A percentile compares a stretch with the other conserved stretches of the same genome.
Conservation (phyloP, 2,888 invertebrate genomes). For the Aspidapion aeneum region DNA sequence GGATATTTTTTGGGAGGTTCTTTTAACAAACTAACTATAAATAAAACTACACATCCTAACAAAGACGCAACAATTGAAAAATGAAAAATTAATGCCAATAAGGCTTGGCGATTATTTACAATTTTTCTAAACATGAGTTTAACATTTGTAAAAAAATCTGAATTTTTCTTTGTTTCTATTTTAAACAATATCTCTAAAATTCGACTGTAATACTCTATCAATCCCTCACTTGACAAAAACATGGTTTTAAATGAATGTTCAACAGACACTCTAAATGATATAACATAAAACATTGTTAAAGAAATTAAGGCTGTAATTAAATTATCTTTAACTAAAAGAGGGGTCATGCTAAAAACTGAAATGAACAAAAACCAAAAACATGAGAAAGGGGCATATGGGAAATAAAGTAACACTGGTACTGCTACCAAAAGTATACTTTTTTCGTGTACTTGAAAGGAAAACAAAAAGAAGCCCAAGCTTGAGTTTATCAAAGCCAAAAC, state of each 20-base stretch:
- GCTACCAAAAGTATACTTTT: slow-evolving; percentile 89
- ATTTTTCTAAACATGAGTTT: slow-evolving; percentile 36
- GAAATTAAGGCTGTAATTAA: slow-evolving; percentile 63
- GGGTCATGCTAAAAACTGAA: slow-evolving; percentile 83
- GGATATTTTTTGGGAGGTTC: slow-evolving; percentile 72
- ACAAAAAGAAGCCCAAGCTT: slow-evolving; percentile 88
- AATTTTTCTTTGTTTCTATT: slow-evolving; percentile 31
- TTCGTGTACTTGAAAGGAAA: slow-evolving; percentile 99
- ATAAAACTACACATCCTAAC: slow-evolving; percentile 58
- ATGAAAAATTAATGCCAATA: slow-evolving; percentile 35
- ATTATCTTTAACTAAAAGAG: slow-evolving; percentile 78
- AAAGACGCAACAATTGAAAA: slow-evolving; percentile 53
- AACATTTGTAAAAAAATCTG: slow-evolving; percentile 28
- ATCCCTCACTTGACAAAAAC: slow-evolving; percentile 32
- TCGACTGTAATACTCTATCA: slow-evolving; percentile 35
- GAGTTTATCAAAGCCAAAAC: slow-evolving; percentile 74
- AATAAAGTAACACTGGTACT: slow-evolving; percentile 69
- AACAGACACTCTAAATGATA: slow-evolving; percentile 40
- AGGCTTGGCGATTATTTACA: slow-evolving; percentile 34
- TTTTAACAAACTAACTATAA: slow-evolving; percentile 54
- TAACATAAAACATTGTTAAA: slow-evolving; percentile 56
- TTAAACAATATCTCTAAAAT: slow-evolving; percentile 33
- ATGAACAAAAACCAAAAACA: slow-evolving; percentile 78
- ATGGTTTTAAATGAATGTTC: slow-evolving; percentile 36
- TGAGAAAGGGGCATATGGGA: slow-evolving; percentile 69